Percentiles rank a stretch among this genome's conserved stretches.
Evolutionary conservation across 1,140 invertebrate genomes (phyloP).

Genomic region (Matsumurasca onukii): DNA sequence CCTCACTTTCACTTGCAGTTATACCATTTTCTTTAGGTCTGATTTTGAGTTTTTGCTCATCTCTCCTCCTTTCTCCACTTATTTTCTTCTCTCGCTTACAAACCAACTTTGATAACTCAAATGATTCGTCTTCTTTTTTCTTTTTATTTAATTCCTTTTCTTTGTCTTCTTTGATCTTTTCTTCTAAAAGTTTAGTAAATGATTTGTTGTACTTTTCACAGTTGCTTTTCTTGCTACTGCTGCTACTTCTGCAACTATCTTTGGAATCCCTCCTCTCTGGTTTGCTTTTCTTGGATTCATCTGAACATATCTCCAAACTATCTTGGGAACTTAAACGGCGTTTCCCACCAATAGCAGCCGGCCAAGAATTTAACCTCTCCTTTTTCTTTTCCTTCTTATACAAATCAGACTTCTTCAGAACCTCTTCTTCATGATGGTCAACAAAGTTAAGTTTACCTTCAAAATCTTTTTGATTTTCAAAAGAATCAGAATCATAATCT

Average conservation of each 20-base stretch:
- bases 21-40: constrained; percentile 41
- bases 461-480: constrained; percentile 33
- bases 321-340: constrained; percentile 77
- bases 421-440: constrained; percentile 36
- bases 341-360: constrained; percentile 63
- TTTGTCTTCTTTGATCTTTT: constrained; percentile 57
- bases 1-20: constrained; percentile 41
- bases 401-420: constrained; percentile 44
- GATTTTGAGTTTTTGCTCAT: constrained; percentile 42
- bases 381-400: constrained; percentile 48
- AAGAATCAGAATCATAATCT: constrained; percentile 4
- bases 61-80: constrained; percentile 40
- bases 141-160: constrained; percentile 44
- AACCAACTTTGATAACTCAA: constrained; percentile 25
- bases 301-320: constrained; percentile 59
- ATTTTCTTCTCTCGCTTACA: constrained; percentile 38
- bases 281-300: constrained; percentile 71
- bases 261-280: constrained; percentile 69
- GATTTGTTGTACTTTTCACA: constrained; percentile 49
- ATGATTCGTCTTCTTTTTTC: constrained; percentile 36
- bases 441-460: constrained; percentile 29
- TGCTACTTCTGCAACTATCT: constrained; percentile 52
- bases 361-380: constrained; percentile 48
- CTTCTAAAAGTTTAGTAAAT: constrained; percentile 55
- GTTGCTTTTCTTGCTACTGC: constrained; percentile 41